Base-by-base conservation (phyloP, 2,888 invertebrate species). In the Drosophila aldrichi region DNA sequence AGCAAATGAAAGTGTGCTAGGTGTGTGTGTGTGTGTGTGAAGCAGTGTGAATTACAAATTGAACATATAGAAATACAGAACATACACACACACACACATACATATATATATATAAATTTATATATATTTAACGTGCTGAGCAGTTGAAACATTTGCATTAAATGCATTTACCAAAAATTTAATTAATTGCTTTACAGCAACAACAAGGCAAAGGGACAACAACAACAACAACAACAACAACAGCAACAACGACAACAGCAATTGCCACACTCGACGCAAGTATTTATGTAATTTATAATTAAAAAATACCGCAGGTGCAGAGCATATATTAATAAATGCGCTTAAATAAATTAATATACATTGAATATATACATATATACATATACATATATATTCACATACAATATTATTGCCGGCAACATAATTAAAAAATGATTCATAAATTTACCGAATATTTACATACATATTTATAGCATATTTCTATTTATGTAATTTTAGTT, bases 71-170 rank as follows among this genome's bases (percentile, higher is more conserved):
- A 22, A 36, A 60, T 14, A 14, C 7, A 29, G 25, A 52, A 18
- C n/a, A 40, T 9, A 36, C 43, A n/a, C 14, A 34, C 6, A 40
- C 16, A 36, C 40, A 22, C 14, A 34, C 2, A 52, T 14, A 49
- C 44, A 41, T n/a, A 52, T 59, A 43, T 36, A 36, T 29, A 0
- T 20, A 12, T 20, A 20, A 12, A 25, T 12, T 36, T 20, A 41
- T 55, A n/a, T n/a, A n/a, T n/a, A 29, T 78, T 66, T 64, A 75
- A 56, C 46, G 41, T 54, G 48, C 44, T 64, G 67, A 60, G 73
- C 67, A 78, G 77, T 70, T 81, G 74, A 70, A 88, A 78, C 68
- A 84, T 82, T 88, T 73, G 51, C 69, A 65, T 71, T 79, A 64
- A 57, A 55, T 73, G 72, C 29, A 66, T 73, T 74, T 52, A 61